These are phyloP conservation scores for Threskiornis aethiopicus DNA, from an alignment of 2,797 vertebrate species.

Conservation along the genomic window DNA sequence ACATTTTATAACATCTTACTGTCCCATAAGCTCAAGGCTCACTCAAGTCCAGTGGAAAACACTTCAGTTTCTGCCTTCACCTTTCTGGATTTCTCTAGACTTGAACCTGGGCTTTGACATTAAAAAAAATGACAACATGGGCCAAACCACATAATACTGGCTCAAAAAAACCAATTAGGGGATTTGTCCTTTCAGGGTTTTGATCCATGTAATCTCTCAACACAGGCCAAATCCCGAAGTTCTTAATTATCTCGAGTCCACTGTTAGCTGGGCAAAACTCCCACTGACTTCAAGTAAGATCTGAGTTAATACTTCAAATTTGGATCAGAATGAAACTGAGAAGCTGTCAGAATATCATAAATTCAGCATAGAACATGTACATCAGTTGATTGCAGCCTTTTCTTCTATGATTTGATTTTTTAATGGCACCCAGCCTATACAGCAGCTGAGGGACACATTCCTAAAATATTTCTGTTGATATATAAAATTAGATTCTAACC, in stretches of 20 bases:
- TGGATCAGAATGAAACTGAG: neutral
- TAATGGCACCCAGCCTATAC: neutral
- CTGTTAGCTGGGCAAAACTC: neutral
- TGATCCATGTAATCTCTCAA: neutral
- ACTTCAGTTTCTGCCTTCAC: neutral
- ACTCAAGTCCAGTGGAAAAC: neutral
- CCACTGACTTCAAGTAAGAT: neutral
- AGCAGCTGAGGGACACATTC: neutral
- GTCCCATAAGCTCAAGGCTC: neutral
- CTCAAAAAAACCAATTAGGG: neutral
- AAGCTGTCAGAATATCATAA: neutral
- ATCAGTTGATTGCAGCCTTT: neutral
- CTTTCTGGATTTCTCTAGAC: neutral
- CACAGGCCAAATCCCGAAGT: neutral
- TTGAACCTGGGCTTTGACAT: neutral
- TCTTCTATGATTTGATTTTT: neutral
- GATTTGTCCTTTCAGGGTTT: neutral
- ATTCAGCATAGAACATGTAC: neutral
- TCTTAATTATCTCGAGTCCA: neutral
- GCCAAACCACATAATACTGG: neutral
- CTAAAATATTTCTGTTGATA: neutral
- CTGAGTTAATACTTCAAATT: neutral
- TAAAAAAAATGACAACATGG: neutral
- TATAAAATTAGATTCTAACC: neutral
- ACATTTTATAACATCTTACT: neutral